A percentile compares a stretch with the other conserved stretches of the same genome.
Conservation (phyloP, 2,113 vertebrate genomes). For the Ceratotherium simum region DNA sequence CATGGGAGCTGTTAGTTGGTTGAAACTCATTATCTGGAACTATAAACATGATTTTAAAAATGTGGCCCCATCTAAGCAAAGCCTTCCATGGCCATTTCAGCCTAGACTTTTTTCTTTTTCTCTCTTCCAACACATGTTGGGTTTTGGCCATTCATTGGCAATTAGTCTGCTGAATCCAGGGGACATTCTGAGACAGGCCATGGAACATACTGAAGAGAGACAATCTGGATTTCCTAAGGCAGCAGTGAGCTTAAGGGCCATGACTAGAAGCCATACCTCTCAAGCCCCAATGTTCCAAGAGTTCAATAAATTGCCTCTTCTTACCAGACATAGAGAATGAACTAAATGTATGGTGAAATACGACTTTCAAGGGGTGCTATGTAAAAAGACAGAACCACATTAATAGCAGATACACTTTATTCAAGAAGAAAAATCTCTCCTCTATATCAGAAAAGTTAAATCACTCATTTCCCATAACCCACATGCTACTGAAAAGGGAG, state of each 20-base stretch:
- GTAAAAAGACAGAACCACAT: background rate
- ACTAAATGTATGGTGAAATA: background rate
- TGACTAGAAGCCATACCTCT: background rate
- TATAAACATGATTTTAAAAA: background rate
- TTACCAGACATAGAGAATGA: background rate
- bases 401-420: background rate
- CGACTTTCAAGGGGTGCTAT: background rate
- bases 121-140: background rate
- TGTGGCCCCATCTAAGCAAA: background rate
- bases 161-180: background rate
- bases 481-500: background rate
- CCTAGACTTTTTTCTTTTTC: background rate
- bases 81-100: background rate
- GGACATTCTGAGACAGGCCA: background rate
- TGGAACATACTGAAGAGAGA: background rate
- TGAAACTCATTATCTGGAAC: background rate
- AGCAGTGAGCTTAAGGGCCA: background rate
- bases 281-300: background rate
- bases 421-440: conserved; percentile 18
- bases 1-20: background rate
- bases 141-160: background rate
- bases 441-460: background rate
- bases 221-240: background rate
- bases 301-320: background rate
- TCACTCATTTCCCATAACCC: background rate